Evolutionary conservation across 2,888 invertebrate species (phyloP).

Genomic region (Melanostoma scalare): DNA sequence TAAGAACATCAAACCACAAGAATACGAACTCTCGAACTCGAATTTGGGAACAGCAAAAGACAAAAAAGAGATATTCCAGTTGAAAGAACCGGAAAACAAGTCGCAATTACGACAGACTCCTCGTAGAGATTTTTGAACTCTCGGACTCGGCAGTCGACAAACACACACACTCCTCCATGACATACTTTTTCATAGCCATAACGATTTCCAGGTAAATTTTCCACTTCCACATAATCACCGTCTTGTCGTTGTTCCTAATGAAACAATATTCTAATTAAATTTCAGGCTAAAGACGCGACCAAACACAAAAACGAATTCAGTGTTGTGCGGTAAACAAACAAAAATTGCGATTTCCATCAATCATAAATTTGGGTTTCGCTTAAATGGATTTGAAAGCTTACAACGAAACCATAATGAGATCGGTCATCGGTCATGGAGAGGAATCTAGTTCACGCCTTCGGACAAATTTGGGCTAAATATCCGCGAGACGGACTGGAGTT

Average conservation of each 20-base stretch:
- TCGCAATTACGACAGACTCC: constrained; percentile 40
- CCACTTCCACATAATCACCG: constrained; percentile 17
- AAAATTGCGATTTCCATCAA: constrained; percentile 61
- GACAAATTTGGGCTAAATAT: constrained; percentile 43
- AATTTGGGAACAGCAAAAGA: background rate
- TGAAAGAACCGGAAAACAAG: constrained; percentile 45
- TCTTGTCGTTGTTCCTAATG: background rate
- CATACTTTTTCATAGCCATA: constrained; percentile 10
- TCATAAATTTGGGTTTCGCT: constrained; percentile 46
- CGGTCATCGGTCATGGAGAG: constrained; percentile 39
- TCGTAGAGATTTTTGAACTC: constrained; percentile 38
- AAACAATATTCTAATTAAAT: constrained; percentile 33
- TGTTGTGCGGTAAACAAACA: constrained; percentile 27
- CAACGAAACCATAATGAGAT: constrained; percentile 38
- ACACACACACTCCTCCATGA: constrained; percentile 26
- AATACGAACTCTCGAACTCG: background rate
- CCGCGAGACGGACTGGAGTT: background rate
- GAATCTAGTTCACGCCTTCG: constrained; percentile 62
- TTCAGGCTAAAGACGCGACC: constrained; percentile 23
- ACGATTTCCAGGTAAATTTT: constrained; percentile 31
- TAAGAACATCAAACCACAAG: constrained; percentile 9
- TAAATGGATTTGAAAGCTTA: constrained; percentile 49
- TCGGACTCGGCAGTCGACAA: background rate
- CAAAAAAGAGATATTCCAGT: background rate
- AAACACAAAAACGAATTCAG: constrained; percentile 2